Conservation (phyloP, 2,113 vertebrate genomes). For the Scomber colias region DNA sequence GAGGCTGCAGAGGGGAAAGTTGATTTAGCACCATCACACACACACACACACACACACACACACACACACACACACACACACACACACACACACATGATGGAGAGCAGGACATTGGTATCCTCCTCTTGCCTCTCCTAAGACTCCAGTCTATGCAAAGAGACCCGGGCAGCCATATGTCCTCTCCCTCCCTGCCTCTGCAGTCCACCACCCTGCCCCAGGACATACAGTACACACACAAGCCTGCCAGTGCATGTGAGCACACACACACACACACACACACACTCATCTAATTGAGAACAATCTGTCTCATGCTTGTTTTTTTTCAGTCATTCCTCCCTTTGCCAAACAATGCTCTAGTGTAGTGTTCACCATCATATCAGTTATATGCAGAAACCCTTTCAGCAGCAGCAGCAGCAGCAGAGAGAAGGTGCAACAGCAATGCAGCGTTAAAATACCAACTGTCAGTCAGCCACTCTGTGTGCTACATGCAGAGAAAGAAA, state of each 20-base stretch:
- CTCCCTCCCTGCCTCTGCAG: constrained; percentile 51
- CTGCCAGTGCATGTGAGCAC: constrained; percentile 8
- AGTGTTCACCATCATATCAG: not conserved
- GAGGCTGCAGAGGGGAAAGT: constrained; percentile 40
- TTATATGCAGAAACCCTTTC: constrained; percentile 27
- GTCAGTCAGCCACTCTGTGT: constrained; percentile 41
- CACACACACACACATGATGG: not conserved
- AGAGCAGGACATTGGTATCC: constrained; percentile 42
- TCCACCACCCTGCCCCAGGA: constrained; percentile 58
- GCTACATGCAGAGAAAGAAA: constrained; percentile 10
- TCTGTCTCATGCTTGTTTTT: constrained; percentile 33
- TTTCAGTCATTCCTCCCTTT: constrained; percentile 17
- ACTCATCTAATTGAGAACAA: constrained; percentile 41
- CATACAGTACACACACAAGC: constrained; percentile 17
- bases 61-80: constrained; percentile 10
- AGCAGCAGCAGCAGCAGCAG: not conserved
- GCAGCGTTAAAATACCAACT: constrained; percentile 56
- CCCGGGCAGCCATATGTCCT: constrained; percentile 69
- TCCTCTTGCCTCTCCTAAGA: constrained; percentile 36
- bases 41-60: constrained; percentile 12
- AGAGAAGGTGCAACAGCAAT: constrained; percentile 48
- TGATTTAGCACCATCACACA: constrained; percentile 17
- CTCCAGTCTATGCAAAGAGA: constrained; percentile 55
- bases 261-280: not conserved
- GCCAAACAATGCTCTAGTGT: constrained; percentile 6